Conservation (phyloP, 2,113 vertebrate genomes). For the Brevimyrus niger region DNA sequence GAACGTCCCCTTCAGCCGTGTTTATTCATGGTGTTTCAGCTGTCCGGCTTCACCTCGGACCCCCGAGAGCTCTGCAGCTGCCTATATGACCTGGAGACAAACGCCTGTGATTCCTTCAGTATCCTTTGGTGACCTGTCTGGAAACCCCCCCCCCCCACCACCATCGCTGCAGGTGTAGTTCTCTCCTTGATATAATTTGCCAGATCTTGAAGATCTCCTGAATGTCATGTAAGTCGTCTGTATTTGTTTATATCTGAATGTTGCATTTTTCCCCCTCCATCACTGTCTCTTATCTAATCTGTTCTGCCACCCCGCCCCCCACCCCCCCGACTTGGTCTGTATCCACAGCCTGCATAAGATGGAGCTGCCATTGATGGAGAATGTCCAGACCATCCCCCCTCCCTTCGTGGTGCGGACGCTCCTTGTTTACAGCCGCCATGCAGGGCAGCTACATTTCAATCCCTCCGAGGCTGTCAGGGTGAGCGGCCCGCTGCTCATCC, state of each 20-base stretch:
- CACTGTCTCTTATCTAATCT: neutral
- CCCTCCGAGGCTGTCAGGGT: slow-evolving; percentile 78
- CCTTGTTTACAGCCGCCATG: slow-evolving; percentile 76
- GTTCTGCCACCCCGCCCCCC: neutral
- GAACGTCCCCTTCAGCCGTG: neutral
- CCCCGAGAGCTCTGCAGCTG: slow-evolving; percentile 92
- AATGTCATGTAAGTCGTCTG: slow-evolving; percentile 80
- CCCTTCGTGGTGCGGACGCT: slow-evolving; percentile 84
- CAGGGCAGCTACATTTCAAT: slow-evolving; percentile 74
- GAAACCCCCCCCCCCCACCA: neutral
- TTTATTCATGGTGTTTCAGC: slow-evolving; percentile 47
- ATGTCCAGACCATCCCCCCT: slow-evolving; percentile 82
- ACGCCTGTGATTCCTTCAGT: slow-evolving; percentile 86
- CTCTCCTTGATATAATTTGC: slow-evolving; percentile 22
- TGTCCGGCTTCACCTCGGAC: slow-evolving; percentile 92
- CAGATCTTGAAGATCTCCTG: slow-evolving; percentile 91
- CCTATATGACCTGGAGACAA: slow-evolving; percentile 88
- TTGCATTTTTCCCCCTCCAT: neutral
- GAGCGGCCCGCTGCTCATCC: slow-evolving; percentile 13
- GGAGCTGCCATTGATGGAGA: slow-evolving; percentile 79
- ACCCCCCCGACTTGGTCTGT: neutral
- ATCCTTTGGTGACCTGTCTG: slow-evolving; percentile 60
- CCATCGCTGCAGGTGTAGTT: slow-evolving; percentile 26
- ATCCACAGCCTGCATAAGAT: slow-evolving; percentile 79
- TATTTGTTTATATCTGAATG: neutral